Evolutionary conservation across 2,113 vertebrate genomes (phyloP), one percentile per base, ranked within the genome.

Genomic region (Cynocephalus volans): DNA sequence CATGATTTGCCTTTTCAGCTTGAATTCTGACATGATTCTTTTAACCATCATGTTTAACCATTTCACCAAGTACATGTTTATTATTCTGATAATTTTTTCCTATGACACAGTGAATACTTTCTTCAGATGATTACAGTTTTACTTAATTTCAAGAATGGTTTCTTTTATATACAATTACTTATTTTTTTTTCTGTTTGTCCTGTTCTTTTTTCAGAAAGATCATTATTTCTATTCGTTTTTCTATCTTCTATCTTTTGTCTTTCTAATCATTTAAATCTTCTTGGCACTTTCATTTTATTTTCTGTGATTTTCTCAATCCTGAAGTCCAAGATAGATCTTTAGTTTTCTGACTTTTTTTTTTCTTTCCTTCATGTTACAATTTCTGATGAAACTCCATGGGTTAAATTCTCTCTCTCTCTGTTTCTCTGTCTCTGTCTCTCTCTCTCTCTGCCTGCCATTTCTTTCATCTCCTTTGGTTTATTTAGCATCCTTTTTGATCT

Each of bases 1-100:
- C 11, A 33, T 10, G 0, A 72, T 58, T 73, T 81, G 36, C 14
- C 73, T 58, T 86, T 21, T 86, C 65, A 28, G 13, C 23, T 67
- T 58, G 6, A 82, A 41, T 67, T 91, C 9, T 41, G 56, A 21
- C 5, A 15, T 73, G 10, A 41, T 50, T 84, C 56, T 73, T 84
- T 84, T 24, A 83, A 88, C 14, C 14, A 72, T 69, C 17, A 84
- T 1, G 33, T 77, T 64, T 72, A 92, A 33, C 6, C 19, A 36
- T 56, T n/a, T 52, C 36, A 89, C 28, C 13, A 77, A 56, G 10
- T 84, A 12, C 1, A 4, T 77, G 2, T 65, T 82, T 17, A n/a
- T 67, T 86, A n/a, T 48, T 87, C 2, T 56, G 17, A 28, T 70
- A 76, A 75, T 95, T 79, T 96, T 83, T 56, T 83, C 54, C 28